Conservation (phyloP, 2,113 vertebrate species). For the Delphinus delphis region DNA sequence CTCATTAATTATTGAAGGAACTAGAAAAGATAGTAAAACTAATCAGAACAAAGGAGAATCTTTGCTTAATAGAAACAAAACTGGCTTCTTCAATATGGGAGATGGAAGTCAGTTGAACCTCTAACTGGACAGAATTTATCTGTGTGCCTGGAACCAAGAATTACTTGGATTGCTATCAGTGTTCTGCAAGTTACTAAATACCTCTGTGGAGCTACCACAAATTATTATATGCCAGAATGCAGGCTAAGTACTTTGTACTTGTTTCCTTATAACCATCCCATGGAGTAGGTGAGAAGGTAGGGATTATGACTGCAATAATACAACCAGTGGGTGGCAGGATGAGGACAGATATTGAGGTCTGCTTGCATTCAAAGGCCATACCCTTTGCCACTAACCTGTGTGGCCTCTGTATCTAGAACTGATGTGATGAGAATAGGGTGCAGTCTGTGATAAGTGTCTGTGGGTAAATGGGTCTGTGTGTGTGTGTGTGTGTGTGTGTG, state of each 20-base stretch:
- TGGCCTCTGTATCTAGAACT: background rate
- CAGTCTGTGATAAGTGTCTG: background rate
- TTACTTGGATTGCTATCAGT: background rate
- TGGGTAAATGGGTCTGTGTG: background rate
- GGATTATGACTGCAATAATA: background rate
- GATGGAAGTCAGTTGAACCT: background rate
- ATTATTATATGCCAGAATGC: background rate
- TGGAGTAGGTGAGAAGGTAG: background rate
- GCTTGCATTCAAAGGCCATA: background rate
- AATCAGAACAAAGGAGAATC: background rate
- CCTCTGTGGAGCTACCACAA: background rate
- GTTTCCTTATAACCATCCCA: background rate
- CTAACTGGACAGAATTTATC: background rate
- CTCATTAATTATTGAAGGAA: background rate
- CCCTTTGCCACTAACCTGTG: background rate
- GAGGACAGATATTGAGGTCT: background rate
- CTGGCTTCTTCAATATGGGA: background rate
- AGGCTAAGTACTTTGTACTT: background rate
- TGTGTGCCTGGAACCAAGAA: background rate
- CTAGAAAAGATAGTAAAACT: conserved; percentile 14
- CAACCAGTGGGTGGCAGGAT: background rate
- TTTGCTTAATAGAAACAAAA: conserved; percentile 6
- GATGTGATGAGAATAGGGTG: background rate
- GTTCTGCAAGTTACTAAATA: background rate
- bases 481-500: background rate